Evolutionary conservation across 2,113 vertebrate genomes (phyloP).

Genomic region (Gopherus evgoodei): DNA sequence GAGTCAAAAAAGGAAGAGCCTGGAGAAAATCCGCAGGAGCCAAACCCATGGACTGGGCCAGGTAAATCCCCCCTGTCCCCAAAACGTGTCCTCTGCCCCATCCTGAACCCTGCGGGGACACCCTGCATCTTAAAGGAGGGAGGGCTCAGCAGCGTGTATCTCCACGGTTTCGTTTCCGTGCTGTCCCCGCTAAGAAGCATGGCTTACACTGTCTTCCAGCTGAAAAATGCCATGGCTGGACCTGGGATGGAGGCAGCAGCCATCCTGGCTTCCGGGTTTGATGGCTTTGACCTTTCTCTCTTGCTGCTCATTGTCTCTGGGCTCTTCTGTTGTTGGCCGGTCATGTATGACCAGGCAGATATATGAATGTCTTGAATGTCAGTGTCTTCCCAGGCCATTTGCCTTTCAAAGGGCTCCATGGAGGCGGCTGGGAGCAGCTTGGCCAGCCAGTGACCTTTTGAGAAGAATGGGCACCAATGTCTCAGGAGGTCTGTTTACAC

Average conservation of each 20-base stretch:
- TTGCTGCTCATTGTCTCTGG: background rate
- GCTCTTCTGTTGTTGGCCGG: background rate
- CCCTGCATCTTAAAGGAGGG: background rate
- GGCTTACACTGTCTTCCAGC: background rate
- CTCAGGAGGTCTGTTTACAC: too few species aligned
- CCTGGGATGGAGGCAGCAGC: background rate
- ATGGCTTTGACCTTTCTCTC: background rate
- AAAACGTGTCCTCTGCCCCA: rapidly evolving
- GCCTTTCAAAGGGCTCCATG: background rate
- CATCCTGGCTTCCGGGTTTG: background rate
- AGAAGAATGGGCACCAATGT: background rate
- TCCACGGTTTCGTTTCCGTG: background rate
- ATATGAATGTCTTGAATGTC: background rate
- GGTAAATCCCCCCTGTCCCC: conserved; percentile 76
- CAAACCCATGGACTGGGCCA: conserved; percentile 85
- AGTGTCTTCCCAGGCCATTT: background rate
- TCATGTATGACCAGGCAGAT: background rate
- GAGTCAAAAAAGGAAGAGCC: conserved; percentile 66
- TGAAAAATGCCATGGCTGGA: background rate
- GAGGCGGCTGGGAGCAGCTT: background rate
- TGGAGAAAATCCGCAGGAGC: conserved; percentile 54
- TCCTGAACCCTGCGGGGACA: background rate
- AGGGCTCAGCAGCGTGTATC: background rate
- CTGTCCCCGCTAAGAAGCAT: background rate
- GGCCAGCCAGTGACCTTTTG: background rate